Conservation (phyloP, 2,113 vertebrate genomes). For the Microcebus tavaratra region DNA sequence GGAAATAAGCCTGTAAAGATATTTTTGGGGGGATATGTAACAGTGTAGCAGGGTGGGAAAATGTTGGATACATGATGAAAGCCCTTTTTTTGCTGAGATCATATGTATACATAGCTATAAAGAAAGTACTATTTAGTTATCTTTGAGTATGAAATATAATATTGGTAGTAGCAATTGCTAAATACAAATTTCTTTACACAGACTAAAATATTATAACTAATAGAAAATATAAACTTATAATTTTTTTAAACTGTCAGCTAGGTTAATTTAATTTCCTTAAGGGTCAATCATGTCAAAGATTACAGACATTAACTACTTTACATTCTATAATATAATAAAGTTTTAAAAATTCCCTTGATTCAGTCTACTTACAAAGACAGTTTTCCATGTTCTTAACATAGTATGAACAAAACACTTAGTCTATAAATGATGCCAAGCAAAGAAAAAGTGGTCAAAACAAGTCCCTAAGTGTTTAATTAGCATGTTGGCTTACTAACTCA, state of each 20-base stretch:
- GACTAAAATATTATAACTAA: neutral
- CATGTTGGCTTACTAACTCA: neutral
- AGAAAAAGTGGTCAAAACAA: neutral
- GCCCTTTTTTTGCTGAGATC: neutral
- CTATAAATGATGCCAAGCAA: neutral
- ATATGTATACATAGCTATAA: neutral
- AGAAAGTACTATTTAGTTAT: neutral
- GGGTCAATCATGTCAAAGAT: neutral
- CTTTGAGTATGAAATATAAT: neutral
- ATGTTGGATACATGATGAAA: neutral
- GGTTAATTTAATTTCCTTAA: neutral
- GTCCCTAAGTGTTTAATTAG: conserved; percentile 2
- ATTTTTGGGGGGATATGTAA: neutral
- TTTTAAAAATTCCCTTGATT: neutral
- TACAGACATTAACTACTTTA: neutral
- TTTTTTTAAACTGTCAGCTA: neutral
- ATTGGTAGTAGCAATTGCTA: neutral
- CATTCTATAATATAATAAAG: neutral
- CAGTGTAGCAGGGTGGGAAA: neutral
- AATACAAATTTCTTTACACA: neutral
- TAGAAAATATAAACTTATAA: neutral
- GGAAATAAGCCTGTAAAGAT: neutral
- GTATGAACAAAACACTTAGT: neutral
- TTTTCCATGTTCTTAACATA: neutral
- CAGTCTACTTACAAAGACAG: neutral